Conservation (phyloP, 2,888 invertebrate genomes). For the Blera fallax region DNA sequence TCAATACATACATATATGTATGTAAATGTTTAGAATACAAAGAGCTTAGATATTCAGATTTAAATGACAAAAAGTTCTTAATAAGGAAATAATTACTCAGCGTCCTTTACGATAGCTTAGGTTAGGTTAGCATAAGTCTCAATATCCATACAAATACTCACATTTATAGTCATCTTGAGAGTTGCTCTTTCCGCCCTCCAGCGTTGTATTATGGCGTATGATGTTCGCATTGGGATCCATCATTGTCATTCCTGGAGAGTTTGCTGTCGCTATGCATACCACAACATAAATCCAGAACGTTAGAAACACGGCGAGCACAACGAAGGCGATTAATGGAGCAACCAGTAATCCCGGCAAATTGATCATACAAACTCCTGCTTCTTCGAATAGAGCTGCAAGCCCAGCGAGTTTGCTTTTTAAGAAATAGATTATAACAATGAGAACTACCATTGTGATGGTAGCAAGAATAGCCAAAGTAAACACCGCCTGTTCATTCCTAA, state of each 20-base stretch:
- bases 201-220: slow-evolving; percentile 58
- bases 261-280: slow-evolving; percentile 90
- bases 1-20: too few species aligned
- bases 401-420: slow-evolving; percentile 92
- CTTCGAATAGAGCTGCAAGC: slow-evolving; percentile 92
- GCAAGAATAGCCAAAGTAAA: slow-evolving; percentile 92
- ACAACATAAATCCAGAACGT: slow-evolving; percentile 93
- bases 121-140: not conserved
- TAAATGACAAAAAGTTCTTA: too few species aligned
- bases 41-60: too few species aligned
- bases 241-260: slow-evolving; percentile 85
- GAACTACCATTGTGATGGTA: slow-evolving; percentile 92
- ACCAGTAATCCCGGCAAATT: slow-evolving; percentile 92
- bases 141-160: slow-evolving; percentile 73
- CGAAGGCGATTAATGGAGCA: slow-evolving; percentile 92
- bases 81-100: too few species aligned
- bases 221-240: slow-evolving; percentile 77
- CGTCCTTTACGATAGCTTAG: too few species aligned
- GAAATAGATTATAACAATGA: slow-evolving; percentile 88
- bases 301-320: slow-evolving; percentile 89
- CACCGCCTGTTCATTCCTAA: slow-evolving; percentile 93
- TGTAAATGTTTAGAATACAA: too few species aligned
- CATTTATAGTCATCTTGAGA: slow-evolving; percentile 76
- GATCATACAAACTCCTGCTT: slow-evolving; percentile 93
- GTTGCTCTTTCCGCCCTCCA: slow-evolving; percentile 74